Evolutionary conservation across 1,140 invertebrate species (phyloP).

Genomic region (Penaeus japonicus): DNA sequence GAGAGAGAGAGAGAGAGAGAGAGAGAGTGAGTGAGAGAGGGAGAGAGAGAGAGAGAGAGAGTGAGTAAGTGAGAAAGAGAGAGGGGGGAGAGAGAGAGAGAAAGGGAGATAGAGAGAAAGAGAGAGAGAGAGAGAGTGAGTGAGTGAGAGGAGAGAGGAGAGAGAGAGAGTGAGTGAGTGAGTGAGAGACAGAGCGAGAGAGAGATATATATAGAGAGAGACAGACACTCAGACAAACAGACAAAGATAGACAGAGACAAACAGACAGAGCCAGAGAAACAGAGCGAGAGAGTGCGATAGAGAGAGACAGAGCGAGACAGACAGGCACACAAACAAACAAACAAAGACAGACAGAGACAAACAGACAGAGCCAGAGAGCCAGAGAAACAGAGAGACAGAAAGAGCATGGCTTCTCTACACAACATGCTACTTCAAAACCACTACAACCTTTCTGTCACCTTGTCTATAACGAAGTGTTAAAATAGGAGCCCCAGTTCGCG

Average conservation of each 20-base stretch:
- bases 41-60: constrained; percentile 31
- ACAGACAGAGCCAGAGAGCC: no score
- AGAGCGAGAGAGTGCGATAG: not conserved
- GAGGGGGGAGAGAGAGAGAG: not conserved
- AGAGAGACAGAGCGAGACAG: not conserved
- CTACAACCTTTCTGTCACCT: not conserved
- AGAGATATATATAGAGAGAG: constrained; percentile 16
- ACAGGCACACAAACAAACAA: no score
- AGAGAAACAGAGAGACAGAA: no score
- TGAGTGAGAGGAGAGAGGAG: constrained; percentile 13
- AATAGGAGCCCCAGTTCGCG: no score
- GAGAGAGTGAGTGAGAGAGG: constrained; percentile 29
- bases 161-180: constrained; percentile 20
- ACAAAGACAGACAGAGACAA: not conserved
- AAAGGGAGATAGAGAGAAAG: not conserved
- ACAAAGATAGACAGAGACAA: no score
- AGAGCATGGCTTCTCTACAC: no score
- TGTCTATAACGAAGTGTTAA: no score
- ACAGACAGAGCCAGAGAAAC: no score
- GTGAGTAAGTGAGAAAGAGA: not conserved
- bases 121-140: constrained; percentile 17
- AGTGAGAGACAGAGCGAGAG: not conserved
- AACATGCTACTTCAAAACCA: no score
- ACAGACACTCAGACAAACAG: not conserved
- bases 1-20: not conserved